Evolutionary conservation across 2,113 vertebrate genomes (phyloP), one percentile per base, ranked within the genome.

Genomic region (Lagenorhynchus albirostris): DNA sequence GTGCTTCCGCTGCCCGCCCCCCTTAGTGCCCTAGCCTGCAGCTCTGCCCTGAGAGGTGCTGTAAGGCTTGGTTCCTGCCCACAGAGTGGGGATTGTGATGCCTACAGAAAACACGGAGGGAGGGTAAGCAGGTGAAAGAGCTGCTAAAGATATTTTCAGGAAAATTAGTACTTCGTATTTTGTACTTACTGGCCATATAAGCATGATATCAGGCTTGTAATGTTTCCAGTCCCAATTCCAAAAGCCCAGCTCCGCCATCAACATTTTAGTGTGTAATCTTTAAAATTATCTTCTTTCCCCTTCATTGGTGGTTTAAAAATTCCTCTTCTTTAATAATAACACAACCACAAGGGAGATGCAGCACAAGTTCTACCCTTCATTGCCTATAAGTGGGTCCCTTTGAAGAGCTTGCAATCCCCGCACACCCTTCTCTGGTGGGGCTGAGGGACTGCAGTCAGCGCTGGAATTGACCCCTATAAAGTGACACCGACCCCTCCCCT

Each of bases 301-400:
- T 89, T 85, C 60, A 94, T 53, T n/a, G 95, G 33, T 97, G 36
- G 14, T 68, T 89, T 95, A 18, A 89, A 97, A 88, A 94, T 94
- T 76, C 67, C 44, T 84, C 29, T 60, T 94, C 50, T 41, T 96
- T 87, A 95, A 62, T 93, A 93, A 92, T 58, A 86, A 73, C 33
- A 89, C 20, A 92, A 65, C 11, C 81, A 90, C 84, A 97, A 96
- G 17, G 26, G 50, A 83, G 63, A 73, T 38, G 25, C 38, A 70
- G 31, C 17, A 53, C 47, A 76, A 77, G 12, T 79, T 81, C 41
- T 65, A 70, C 4, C n/a, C 65, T 33, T 14, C 4, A 5, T n/a
- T 36, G 14, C 58, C 25, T 79, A 47, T 79, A 38, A 71, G 23
- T 73, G 50, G 62, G 33, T 15, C 31, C 38, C 17, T 18, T 13